These are phyloP conservation scores for Scaptomyza parva DNA, from an alignment of 2,888 invertebrate species.

Conservation along the genomic window DNA sequence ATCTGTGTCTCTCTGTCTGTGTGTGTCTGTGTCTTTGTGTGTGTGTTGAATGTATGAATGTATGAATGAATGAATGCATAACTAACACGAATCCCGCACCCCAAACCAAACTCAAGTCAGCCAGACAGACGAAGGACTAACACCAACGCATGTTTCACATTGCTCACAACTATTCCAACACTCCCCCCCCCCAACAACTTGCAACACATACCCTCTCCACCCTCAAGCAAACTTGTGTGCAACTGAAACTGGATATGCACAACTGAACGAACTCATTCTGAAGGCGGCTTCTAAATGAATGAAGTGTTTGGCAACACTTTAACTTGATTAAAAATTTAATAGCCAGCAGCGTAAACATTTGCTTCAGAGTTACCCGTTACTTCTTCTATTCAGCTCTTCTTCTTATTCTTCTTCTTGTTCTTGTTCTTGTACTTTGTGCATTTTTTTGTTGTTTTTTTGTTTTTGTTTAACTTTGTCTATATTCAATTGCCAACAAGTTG, in stretches of 20 bases:
- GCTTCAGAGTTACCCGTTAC: conserved; percentile 14
- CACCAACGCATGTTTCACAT: conserved; percentile 43
- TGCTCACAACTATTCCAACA: conserved; percentile 1
- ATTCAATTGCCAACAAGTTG: conserved; percentile 71
- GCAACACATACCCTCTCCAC: too few species aligned
- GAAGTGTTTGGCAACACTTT: conserved; percentile 81
- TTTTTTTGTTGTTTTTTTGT: too few species aligned
- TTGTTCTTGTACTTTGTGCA: not conserved
- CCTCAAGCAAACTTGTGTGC: not conserved
- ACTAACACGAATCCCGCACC: conserved; percentile 63
- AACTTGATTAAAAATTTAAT: conserved; percentile 80
- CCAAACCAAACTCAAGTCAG: too few species aligned
- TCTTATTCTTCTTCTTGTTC: not conserved
- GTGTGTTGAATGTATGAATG: conserved; percentile 57
- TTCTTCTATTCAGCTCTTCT: not conserved
- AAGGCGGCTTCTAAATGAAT: conserved; percentile 41
- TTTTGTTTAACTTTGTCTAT: conserved; percentile 53
- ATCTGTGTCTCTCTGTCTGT: not conserved
- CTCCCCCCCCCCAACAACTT: not conserved
- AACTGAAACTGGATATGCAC: conserved; percentile 20
- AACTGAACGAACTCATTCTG: conserved; percentile 13
- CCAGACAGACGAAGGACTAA: too few species aligned
- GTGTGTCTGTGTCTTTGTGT: not conserved
- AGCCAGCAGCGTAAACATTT: conserved; percentile 70
- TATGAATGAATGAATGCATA: conserved; percentile 70